A percentile compares a stretch with the other conserved stretches of the same genome.
Conservation (phyloP, 2,797 vertebrate species). For the Echiichthys vipera region DNA sequence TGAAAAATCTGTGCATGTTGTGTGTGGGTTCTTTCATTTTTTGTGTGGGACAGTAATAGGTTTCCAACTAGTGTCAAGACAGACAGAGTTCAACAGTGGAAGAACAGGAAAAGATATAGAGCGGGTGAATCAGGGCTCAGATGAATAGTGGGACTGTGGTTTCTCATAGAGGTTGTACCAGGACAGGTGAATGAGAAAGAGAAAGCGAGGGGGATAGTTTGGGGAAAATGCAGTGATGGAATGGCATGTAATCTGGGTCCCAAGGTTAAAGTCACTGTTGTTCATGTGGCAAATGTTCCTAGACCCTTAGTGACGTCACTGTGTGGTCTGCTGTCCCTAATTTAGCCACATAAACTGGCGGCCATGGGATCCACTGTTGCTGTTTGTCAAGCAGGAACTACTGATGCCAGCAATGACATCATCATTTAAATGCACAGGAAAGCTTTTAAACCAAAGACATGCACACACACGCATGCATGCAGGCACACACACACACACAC, state of each 20-base stretch:
- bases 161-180: constrained; percentile 6
- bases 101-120: not conserved
- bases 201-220: constrained; percentile 23
- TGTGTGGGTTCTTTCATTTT: not conserved
- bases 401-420: constrained; percentile 70
- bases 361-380: constrained; percentile 67
- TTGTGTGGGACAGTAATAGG: not conserved
- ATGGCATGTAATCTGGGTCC: constrained; percentile 61
- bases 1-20: constrained; percentile 1
- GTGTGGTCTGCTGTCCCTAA: constrained; percentile 61
- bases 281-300: constrained; percentile 77
- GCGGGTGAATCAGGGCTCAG: not conserved
- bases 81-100: not conserved
- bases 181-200: constrained; percentile 17
- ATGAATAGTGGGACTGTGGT: not conserved
- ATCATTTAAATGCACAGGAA: constrained; percentile 57
- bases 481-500: constrained; percentile 1
- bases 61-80: constrained; percentile 7
- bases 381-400: constrained; percentile 68
- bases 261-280: constrained; percentile 79
- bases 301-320: constrained; percentile 73
- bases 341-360: constrained; percentile 69
- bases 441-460: constrained; percentile 68
- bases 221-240: constrained; percentile 38
- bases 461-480: constrained; percentile 14